Base-by-base conservation (phyloP, 2,797 vertebrate species). In the Lerista edwardsae region DNA sequence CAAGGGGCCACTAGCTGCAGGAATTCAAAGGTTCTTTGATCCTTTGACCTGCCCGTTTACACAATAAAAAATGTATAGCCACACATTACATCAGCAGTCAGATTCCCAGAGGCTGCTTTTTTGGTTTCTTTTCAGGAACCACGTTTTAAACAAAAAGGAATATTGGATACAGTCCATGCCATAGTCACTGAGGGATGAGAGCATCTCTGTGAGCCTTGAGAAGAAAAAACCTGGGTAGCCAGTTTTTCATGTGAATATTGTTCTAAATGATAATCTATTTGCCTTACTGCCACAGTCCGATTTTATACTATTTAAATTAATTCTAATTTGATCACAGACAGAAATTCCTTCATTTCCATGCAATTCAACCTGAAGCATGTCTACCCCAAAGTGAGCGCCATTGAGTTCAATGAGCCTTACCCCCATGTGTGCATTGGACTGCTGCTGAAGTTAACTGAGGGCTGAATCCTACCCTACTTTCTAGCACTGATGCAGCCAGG, bases 261-360 rank as follows among this genome's bases (percentile, higher is more conserved):
- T 83, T 75, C 55, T 57, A 80, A 68, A 41, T 31, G 64, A 84
- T 75, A 80, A 61, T 47, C 31, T 75, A 23, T 80, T 75, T 62
- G 51, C 27, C 47, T 41, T 64, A 69, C 19, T 68, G 17, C 17
- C 14, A 27, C 27, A 80, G 39, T 11, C 75, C 29, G 36, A 57
- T 68, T 68, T 62, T 51, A 80, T 41, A 55, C 31, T 47, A 47
- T 79, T 73, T 57, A 72, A 72, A 74, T 25, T 55, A 67, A 36
- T n/a, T n/a, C n/a, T n/a, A 4, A 39, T 9, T n/a, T n/a, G n/a
- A 68, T 39, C 55, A 27, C 12, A 29, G 17, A 17, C 64, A 72
- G n/a, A 44, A 36, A 68, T 61, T 51, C 6, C 75, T 86, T 74
- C 17, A 34, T 68, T 79, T 83, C 51, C 47, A 34, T 69, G 47